phyloP scores from a whole-genome alignment of 2,888 invertebrate species.

The Panopea generosa region DNA sequence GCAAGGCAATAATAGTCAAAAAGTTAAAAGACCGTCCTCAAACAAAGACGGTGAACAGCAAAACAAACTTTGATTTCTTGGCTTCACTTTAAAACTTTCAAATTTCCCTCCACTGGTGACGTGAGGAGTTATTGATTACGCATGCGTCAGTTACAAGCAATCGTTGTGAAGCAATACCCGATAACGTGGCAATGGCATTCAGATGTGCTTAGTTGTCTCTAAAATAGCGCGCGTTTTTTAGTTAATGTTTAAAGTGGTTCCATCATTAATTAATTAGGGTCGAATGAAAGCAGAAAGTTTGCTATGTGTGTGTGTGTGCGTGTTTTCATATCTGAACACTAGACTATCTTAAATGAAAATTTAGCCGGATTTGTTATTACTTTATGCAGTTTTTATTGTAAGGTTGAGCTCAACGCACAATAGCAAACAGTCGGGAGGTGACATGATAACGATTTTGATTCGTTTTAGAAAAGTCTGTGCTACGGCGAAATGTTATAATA shows the following conservation, averaged over 20 bases:
- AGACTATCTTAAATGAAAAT: no score
- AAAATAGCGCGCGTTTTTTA: slow-evolving; percentile 7
- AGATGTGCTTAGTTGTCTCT: not conserved
- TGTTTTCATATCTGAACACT: no score
- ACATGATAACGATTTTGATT: no score
- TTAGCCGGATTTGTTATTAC: no score
- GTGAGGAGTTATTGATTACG: slow-evolving; percentile 27
- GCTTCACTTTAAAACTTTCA: slow-evolving; percentile 39
- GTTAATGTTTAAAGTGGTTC: not conserved
- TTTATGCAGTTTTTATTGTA: no score
- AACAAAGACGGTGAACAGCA: slow-evolving; percentile 1
- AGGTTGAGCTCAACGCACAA: no score
- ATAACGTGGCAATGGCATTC: not conserved
- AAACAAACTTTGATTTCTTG: not conserved
- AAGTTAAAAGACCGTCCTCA: slow-evolving; percentile 5
- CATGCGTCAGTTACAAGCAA: slow-evolving; percentile 17
- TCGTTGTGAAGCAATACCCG: slow-evolving; percentile 1
- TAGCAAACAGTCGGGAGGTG: no score
- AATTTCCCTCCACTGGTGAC: slow-evolving; percentile 55
- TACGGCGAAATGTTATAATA: no score
- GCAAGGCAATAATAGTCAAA: slow-evolving; percentile 30
- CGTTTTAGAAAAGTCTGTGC: no score
- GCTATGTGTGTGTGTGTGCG: no score
- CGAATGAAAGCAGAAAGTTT: no score
- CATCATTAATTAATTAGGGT: no score